A percentile compares a stretch with the other conserved stretches of the same genome.
These are phyloP conservation scores for Hippocampus guttulatus DNA, from an alignment of 2,113 vertebrate genomes.

Conservation along the genomic window DNA sequence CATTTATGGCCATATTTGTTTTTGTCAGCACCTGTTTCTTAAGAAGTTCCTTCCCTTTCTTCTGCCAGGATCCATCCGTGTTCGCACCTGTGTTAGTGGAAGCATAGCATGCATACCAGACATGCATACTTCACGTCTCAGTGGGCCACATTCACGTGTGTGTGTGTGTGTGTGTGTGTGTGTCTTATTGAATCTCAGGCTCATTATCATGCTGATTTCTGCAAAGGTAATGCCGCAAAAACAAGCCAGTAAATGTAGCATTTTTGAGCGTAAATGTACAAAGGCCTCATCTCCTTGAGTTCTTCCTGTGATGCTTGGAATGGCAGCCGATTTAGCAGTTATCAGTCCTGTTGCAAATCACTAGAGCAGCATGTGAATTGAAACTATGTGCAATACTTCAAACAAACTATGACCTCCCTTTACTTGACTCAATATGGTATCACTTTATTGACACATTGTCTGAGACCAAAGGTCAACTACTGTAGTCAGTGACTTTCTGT, in stretches of 20 bases:
- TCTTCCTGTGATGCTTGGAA: background rate
- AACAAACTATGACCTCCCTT: slow-evolving; percentile 9
- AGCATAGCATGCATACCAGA: slow-evolving; percentile 67
- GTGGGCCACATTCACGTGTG: slow-evolving; percentile 58
- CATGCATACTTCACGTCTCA: slow-evolving; percentile 64
- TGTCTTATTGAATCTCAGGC: slow-evolving; percentile 29
- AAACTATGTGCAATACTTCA: slow-evolving; percentile 2
- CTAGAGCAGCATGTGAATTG: background rate
- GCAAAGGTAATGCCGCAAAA: slow-evolving; percentile 2
- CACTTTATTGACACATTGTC: slow-evolving; percentile 6
- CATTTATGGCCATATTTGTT: slow-evolving; percentile 2
- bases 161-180: slow-evolving; percentile 24
- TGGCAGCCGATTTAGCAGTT: slow-evolving; percentile 10
- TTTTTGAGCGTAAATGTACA: background rate
- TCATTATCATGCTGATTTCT: slow-evolving; percentile 4
- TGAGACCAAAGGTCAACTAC: slow-evolving; percentile 13
- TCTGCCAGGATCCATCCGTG: slow-evolving; percentile 20
- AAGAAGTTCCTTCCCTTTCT: slow-evolving; percentile 21
- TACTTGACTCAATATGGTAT: slow-evolving; percentile 21
- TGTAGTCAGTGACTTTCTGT: slow-evolving; percentile 4
- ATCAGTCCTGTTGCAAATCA: background rate
- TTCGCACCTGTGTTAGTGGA: slow-evolving; percentile 68
- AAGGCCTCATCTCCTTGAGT: background rate
- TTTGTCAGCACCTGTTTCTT: slow-evolving; percentile 34
- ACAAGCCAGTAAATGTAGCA: background rate